Conservation (phyloP, 2,888 invertebrate genomes). For the Hemithea aestivaria region DNA sequence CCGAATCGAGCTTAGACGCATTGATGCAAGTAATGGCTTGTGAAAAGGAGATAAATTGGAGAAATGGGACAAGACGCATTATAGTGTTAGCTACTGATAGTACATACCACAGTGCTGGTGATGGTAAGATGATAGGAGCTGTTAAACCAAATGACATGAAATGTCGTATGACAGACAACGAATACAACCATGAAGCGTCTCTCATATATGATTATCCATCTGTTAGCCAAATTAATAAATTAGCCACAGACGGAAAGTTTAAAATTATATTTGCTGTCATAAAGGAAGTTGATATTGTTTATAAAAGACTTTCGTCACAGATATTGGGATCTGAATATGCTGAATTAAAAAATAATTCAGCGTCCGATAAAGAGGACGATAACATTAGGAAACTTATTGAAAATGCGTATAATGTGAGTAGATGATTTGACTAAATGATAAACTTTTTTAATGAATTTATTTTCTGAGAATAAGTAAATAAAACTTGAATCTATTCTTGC, state of each 20-base stretch:
- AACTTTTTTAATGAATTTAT: no score
- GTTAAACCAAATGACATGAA: conserved; percentile 83
- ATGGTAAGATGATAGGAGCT: conserved; percentile 86
- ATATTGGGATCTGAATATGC: conserved; percentile 85
- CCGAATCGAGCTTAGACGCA: conserved; percentile 93
- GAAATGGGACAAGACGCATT: conserved; percentile 83
- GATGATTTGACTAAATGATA: no score
- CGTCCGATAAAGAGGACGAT: conserved; percentile 28
- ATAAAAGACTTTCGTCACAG: conserved; percentile 74
- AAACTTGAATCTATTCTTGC: neutral
- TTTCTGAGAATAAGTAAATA: no score
- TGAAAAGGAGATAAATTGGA: conserved; percentile 85
- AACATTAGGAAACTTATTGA: conserved; percentile 85
- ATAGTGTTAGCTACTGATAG: conserved; percentile 89
- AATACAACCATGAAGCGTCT: conserved; percentile 73
- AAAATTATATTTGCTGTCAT: conserved; percentile 89
- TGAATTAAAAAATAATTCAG: conserved; percentile 23
- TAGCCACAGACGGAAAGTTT: conserved; percentile 83
- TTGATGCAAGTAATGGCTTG: conserved; percentile 91
- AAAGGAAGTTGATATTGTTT: conserved; percentile 49
- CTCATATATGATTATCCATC: conserved; percentile 86
- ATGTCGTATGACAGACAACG: conserved; percentile 79
- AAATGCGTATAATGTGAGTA: conserved; percentile 82
- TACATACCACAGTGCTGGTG: conserved; percentile 88
- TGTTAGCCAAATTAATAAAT: conserved; percentile 82